These are phyloP conservation scores for Danio kyathit DNA, from an alignment of 2,797 vertebrate genomes.

Conservation along the genomic window DNA sequence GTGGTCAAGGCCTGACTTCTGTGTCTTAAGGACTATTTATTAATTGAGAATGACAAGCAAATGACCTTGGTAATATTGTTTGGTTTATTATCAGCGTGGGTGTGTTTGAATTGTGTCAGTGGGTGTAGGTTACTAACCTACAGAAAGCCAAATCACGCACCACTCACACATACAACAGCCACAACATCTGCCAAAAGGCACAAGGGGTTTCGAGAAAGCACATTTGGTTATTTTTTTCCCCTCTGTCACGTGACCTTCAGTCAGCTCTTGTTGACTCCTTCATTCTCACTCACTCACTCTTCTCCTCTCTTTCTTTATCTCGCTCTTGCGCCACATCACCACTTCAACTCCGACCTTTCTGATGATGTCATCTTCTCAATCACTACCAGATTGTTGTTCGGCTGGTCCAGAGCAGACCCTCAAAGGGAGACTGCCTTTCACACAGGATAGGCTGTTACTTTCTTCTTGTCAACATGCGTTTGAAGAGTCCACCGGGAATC, in stretches of 20 bases:
- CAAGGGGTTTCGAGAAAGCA: conserved; percentile 21
- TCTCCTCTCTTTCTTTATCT: conserved; percentile 28
- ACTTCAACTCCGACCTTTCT: conserved; percentile 39
- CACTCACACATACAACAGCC: not conserved
- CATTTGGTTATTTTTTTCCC: conserved; percentile 24
- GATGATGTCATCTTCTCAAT: conserved; percentile 68
- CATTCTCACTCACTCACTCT: conserved; percentile 22
- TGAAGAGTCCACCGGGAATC: conserved; percentile 46
- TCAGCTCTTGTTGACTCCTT: conserved; percentile 14
- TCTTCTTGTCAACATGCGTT: conserved; percentile 57
- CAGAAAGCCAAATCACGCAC: not conserved
- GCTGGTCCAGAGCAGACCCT: conserved; percentile 51
- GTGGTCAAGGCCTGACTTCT: not conserved
- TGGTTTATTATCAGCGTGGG: not conserved
- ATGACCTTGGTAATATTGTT: conserved; percentile 2
- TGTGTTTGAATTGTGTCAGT: conserved; percentile 5
- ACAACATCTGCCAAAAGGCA: conserved; percentile 37
- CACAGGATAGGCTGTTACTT: conserved; percentile 59
- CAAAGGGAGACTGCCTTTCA: conserved; percentile 58
- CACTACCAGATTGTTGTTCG: conserved; percentile 64
- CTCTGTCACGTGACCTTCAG: conserved; percentile 12
- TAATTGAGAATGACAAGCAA: conserved; percentile 1
- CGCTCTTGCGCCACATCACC: conserved; percentile 40
- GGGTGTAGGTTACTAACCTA: conserved; percentile 1
- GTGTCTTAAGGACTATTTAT: conserved; percentile 3